Evolutionary conservation across 2,113 vertebrate species (phyloP).

Genomic region (Bubo blakistoni): DNA sequence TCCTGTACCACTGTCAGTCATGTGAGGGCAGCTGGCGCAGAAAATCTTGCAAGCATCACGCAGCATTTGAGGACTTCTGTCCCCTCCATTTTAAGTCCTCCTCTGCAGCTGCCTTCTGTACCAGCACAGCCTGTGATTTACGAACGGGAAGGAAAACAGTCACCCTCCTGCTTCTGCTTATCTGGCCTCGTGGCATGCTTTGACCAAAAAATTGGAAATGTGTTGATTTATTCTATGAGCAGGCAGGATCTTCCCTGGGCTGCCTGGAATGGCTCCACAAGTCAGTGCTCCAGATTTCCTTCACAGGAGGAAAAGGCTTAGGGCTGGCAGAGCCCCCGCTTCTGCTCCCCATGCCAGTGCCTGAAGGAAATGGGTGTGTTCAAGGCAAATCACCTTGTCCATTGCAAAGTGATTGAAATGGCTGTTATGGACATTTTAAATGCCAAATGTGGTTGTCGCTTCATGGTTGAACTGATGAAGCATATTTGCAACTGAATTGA

Average conservation of each 20-base stretch:
- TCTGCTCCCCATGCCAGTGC: too few relatives aligned
- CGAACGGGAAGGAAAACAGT: neutral
- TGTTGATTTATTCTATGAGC: neutral
- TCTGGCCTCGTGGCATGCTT: neutral
- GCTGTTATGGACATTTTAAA: neutral
- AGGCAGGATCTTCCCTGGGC: neutral
- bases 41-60: neutral
- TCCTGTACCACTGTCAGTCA: fast-evolving
- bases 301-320: neutral
- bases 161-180: neutral
- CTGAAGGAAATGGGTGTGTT: neutral
- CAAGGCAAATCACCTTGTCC: neutral
- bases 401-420: neutral
- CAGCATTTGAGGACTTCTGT: neutral
- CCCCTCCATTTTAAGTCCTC: neutral
- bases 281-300: neutral
- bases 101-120: neutral
- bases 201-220: neutral
- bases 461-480: too few relatives aligned
- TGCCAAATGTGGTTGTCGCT: fast-evolving
- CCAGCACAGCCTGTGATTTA: neutral
- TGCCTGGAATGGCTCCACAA: neutral
- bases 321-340: neutral
- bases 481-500: fast-evolving
- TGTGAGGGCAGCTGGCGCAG: neutral